These are phyloP conservation scores for Dicaeum eximium DNA, from an alignment of 2,113 vertebrate species.

Conservation along the genomic window DNA sequence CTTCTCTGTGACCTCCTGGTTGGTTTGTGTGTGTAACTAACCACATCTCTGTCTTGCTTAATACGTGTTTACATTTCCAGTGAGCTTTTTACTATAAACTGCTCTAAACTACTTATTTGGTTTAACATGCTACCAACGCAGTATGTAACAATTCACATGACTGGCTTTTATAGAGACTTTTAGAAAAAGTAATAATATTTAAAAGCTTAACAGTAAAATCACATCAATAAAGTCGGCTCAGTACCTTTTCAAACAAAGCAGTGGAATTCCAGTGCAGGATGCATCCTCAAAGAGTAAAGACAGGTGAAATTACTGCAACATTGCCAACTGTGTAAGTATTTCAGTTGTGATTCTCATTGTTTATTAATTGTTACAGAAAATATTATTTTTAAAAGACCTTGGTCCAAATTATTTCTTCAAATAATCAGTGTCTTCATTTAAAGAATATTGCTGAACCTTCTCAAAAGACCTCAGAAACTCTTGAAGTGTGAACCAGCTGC, in stretches of 20 bases:
- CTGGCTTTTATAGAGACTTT: neutral
- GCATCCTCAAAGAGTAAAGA: neutral
- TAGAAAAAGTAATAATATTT: neutral
- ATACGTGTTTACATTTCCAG: neutral
- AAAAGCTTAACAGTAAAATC: constrained; percentile 12
- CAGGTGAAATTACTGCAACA: neutral
- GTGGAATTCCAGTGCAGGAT: neutral
- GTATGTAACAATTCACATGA: neutral
- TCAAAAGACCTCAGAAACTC: neutral
- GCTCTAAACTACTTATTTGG: neutral
- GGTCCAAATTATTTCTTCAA: neutral
- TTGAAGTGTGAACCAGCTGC: neutral
- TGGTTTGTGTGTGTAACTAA: neutral
- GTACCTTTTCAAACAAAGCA: neutral
- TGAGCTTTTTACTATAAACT: neutral
- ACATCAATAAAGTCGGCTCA: neutral
- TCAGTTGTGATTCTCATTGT: neutral
- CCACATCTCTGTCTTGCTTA: neutral
- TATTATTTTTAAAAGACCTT: neutral
- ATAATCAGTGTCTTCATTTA: neutral
- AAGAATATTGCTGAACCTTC: neutral
- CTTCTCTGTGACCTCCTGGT: neutral
- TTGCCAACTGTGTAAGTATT: neutral
- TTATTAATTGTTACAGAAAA: neutral
- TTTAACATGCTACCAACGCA: neutral